phyloP scores from a whole-genome alignment of 1,140 invertebrate genomes.

The Metaphire vulgaris region DNA sequence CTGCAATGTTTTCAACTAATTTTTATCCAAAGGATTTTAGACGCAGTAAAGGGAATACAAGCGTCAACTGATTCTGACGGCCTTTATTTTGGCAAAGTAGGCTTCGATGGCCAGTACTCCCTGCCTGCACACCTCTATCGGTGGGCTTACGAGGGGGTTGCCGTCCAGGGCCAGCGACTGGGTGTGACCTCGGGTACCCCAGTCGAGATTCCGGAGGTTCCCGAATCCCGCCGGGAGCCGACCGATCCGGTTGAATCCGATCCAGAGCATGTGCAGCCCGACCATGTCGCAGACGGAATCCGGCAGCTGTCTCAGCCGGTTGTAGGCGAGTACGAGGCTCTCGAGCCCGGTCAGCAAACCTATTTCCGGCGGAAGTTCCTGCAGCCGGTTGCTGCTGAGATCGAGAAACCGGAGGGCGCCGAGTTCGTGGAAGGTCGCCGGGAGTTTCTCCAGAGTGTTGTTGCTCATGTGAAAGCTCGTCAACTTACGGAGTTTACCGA shows the following conservation, averaged over 20 bases:
- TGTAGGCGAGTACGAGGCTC: conserved; percentile 45
- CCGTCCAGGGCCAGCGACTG: conserved; percentile 44
- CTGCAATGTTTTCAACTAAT: too few species aligned
- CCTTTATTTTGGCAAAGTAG: conserved; percentile 26
- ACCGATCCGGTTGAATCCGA: conserved; percentile 46
- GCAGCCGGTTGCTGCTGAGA: conserved; percentile 43
- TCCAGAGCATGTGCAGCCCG: conserved; percentile 46
- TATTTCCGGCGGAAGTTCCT: conserved; percentile 41
- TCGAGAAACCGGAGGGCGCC: conserved; percentile 47
- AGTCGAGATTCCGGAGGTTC: conserved; percentile 45
- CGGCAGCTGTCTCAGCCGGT: conserved; percentile 45
- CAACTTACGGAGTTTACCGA: conserved; percentile 43
- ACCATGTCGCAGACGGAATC: conserved; percentile 43
- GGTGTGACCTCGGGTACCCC: conserved; percentile 40
- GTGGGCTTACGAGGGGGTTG: conserved; percentile 47
- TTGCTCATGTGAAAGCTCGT: conserved; percentile 49
- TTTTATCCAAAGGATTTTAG: too few species aligned
- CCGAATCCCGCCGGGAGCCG: conserved; percentile 45
- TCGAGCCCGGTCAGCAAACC: conserved; percentile 44
- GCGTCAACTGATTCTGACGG: too few species aligned
- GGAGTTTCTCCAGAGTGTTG: conserved; percentile 47
- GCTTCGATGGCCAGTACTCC: conserved; percentile 36
- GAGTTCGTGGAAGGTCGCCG: conserved; percentile 37
- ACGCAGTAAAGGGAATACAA: too few species aligned
- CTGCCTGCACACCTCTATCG: conserved; percentile 46